Evolutionary conservation across 2,113 vertebrate genomes (phyloP).

Genomic region (Rhabdornis inornatus): DNA sequence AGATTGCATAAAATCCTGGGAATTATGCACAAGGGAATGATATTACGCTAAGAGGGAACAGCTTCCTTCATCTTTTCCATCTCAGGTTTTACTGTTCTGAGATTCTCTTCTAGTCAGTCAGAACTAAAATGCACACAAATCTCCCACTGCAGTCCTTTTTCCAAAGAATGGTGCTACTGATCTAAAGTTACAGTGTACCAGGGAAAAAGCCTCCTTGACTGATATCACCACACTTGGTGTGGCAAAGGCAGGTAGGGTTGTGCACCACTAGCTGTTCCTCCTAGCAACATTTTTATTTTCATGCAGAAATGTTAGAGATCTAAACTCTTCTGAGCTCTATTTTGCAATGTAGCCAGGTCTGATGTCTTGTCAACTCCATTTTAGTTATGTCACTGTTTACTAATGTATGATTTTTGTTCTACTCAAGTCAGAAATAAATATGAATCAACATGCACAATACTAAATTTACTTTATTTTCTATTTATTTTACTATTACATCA

Average conservation of each 20-base stretch:
- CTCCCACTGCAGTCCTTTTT: neutral
- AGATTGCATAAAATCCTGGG: neutral
- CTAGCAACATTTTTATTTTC: neutral
- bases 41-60: neutral
- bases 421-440: neutral
- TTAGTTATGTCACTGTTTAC: neutral
- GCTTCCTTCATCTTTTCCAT: neutral
- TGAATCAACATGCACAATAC: neutral
- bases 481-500: neutral
- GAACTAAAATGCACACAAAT: neutral
- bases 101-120: neutral
- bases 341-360: neutral
- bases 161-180: neutral
- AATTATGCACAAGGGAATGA: neutral
- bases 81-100: neutral
- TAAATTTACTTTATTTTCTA: neutral
- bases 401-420: neutral
- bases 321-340: neutral
- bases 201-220: neutral
- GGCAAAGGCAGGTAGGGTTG: rapidly evolving
- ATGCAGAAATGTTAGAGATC: neutral
- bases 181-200: neutral
- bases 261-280: rapidly evolving
- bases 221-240: rapidly evolving
- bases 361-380: neutral